Conservation (phyloP, 2,888 invertebrate genomes). For the Thysanoteuthis rhombus region DNA sequence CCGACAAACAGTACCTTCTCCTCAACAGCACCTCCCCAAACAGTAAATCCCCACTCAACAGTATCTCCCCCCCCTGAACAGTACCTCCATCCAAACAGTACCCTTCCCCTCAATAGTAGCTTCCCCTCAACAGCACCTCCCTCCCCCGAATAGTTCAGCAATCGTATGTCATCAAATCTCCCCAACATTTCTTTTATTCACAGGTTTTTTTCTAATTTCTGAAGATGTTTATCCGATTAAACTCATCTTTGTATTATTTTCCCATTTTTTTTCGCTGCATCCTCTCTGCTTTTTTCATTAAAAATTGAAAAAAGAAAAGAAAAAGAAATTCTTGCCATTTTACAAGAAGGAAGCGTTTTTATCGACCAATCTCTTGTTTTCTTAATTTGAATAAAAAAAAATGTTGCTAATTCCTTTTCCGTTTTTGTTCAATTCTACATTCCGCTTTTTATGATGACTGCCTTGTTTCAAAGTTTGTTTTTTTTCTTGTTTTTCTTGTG, state of each 20-base stretch:
- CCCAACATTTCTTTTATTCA: background rate
- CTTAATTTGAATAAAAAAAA: background rate
- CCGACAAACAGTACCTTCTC: too few relatives aligned
- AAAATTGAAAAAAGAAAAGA: background rate
- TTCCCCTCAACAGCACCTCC: background rate
- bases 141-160: background rate
- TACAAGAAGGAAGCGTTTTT: background rate
- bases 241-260: background rate
- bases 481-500: too few relatives aligned
- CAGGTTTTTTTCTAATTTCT: background rate
- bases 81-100: background rate
- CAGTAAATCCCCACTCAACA: too few relatives aligned
- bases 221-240: background rate
- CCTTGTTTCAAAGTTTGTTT: background rate
- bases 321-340: too few relatives aligned
- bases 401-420: background rate
- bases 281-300: background rate
- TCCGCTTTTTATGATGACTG: background rate
- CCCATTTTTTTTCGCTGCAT: background rate
- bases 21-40: too few relatives aligned
- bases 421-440: background rate
- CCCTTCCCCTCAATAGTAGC: background rate
- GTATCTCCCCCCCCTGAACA: too few relatives aligned
- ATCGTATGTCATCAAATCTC: background rate
- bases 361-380: slow-evolving; percentile 12